Evolutionary conservation across 2,797 vertebrate species (phyloP).

Genomic region (Ctenochaetus hawaiiensis): DNA sequence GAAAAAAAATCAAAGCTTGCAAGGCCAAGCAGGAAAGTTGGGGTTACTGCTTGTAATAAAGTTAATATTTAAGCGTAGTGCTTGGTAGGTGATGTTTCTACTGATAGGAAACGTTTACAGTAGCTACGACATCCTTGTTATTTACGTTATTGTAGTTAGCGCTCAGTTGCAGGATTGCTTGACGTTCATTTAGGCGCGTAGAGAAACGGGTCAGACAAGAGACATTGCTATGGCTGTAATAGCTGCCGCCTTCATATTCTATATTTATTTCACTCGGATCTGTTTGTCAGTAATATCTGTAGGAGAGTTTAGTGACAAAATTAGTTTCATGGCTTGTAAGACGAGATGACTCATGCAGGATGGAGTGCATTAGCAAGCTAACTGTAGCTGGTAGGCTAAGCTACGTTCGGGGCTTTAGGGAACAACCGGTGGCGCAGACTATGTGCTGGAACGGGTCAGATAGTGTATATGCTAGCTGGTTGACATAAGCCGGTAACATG

Average conservation of each 20-base stretch:
- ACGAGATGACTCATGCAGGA: constrained; percentile 77
- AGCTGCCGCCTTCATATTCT: not conserved
- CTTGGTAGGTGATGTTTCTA: not conserved
- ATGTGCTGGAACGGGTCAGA: constrained; percentile 68
- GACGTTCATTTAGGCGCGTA: constrained; percentile 80
- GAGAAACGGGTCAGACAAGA: constrained; percentile 26
- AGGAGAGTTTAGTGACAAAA: accelerated
- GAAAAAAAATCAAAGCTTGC: not conserved
- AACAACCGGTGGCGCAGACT: constrained; percentile 68
- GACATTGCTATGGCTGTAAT: constrained; percentile 12
- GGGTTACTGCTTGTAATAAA: no score
- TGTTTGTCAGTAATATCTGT: no score
- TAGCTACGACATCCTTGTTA: not conserved
- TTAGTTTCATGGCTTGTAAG: constrained; percentile 36
- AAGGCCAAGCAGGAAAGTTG: not conserved
- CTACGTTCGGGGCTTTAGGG: constrained; percentile 32
- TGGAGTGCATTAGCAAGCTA: constrained; percentile 71
- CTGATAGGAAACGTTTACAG: not conserved
- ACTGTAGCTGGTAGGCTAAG: constrained; percentile 63
- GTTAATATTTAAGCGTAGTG: accelerated
- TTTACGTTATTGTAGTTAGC: constrained; percentile 41
- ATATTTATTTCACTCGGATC: accelerated
- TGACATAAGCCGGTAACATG: constrained; percentile 56
- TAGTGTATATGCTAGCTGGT: constrained; percentile 58
- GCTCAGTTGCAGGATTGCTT: constrained; percentile 16